Evolutionary conservation across 2,113 vertebrate species (phyloP), one percentile per base, ranked within the genome.

Genomic region (Myxocyprinus asiaticus): DNA sequence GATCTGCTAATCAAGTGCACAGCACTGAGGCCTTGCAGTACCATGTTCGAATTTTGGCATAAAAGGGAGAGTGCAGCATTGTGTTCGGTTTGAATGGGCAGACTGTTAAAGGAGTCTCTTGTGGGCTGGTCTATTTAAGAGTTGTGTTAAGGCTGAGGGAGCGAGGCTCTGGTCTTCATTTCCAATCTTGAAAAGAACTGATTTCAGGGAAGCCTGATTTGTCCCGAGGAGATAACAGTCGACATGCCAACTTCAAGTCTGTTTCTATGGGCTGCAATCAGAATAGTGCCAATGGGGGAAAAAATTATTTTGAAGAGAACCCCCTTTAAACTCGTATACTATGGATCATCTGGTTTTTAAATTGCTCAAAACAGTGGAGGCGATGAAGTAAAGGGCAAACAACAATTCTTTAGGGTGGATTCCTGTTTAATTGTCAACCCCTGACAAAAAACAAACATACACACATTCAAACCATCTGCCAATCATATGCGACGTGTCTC

Each of bases 171-270:
- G 70, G 79, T 83, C 82, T 82, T 88, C 80, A 85, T 87, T 89
- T 80, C 81, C 82, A 82, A 85, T 87, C 81, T 80, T 81, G 78
- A 82, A 87, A 86, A 83, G 69, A 77, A 83, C 85, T 87, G 88
- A 91, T 91, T 90, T 88, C 89, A 88, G 80, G 84, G 65, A 77
- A 45, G 71, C 80, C 85, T 33, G 85, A 86, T 86, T 86, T 85
- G 85, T 82, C 83, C 81, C 14, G 66, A 74, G 48, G 86, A 89
- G 87, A 90, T 87, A 89, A 88, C 85, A 58, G 73, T 82, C 56
- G 6, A 44, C 9, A 9, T 79, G 82, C 81, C 44, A 68, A 85
- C 78, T 64, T 70, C 66, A 75, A 44, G 72, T 72, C n/a, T 67
- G 42, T 80, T 83, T 85, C 84, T 84, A 64, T 84, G 75, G 81